Evolutionary conservation across 2,888 invertebrate species (phyloP).

Genomic region (Galeruca laticollis): DNA sequence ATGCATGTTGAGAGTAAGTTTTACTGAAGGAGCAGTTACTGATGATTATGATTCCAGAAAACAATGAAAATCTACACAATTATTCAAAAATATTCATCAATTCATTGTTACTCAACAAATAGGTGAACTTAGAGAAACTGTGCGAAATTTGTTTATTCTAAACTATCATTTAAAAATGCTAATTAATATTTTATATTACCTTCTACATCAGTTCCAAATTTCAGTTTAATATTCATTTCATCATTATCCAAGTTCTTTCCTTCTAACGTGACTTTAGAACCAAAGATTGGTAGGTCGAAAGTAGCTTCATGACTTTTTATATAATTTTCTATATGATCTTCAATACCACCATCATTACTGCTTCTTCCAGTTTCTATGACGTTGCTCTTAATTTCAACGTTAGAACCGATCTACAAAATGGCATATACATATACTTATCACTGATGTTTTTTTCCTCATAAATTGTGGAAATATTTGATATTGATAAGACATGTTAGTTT

Average conservation of each 20-base stretch:
- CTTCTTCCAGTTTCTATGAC: conserved; percentile 40
- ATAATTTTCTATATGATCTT: conserved; percentile 71
- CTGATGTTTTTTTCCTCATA: neutral
- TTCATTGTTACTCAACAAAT: too few relatives aligned
- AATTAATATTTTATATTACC: too few relatives aligned
- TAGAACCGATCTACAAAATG: conserved; percentile 46
- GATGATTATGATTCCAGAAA: too few relatives aligned
- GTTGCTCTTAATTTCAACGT: conserved; percentile 45
- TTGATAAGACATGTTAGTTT: too few relatives aligned
- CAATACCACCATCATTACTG: conserved; percentile 33
- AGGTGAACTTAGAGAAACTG: too few relatives aligned
- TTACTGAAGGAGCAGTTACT: too few relatives aligned
- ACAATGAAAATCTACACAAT: too few relatives aligned
- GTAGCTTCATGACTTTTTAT: conserved; percentile 82
- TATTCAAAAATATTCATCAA: too few relatives aligned
- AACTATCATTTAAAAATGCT: too few relatives aligned
- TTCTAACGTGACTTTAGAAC: conserved; percentile 76
- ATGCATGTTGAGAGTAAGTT: too few relatives aligned
- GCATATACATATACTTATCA: neutral
- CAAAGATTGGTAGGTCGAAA: conserved; percentile 79
- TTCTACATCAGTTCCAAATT: conserved; percentile 67
- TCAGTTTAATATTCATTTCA: conserved; percentile 79
- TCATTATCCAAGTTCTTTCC: conserved; percentile 81
- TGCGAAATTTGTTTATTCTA: too few relatives aligned
- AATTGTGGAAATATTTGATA: neutral